Conservation (phyloP, 2,113 vertebrate species). For the Colossoma macropomum region DNA sequence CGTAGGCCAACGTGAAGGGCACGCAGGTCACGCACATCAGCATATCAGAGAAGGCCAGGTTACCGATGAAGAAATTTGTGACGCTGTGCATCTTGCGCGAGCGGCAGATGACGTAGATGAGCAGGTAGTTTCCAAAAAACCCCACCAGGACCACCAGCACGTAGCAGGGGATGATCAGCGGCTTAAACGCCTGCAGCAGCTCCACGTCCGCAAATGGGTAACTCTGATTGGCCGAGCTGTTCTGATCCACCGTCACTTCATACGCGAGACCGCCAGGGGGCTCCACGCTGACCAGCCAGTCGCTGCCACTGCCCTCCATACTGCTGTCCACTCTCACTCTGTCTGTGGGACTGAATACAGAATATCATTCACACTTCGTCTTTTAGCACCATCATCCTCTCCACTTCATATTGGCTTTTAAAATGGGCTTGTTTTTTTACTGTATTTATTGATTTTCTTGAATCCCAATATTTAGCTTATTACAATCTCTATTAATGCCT, state of each 20-base stretch:
- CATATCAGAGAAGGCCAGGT: conserved; percentile 86
- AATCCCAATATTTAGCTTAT: too few species aligned
- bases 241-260: conserved; percentile 67
- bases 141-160: conserved; percentile 79
- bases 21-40: conserved; percentile 84
- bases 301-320: conserved; percentile 63
- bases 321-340: background rate
- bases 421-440: too few species aligned
- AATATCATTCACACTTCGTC: background rate
- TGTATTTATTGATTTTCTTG: too few species aligned
- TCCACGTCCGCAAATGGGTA: conserved; percentile 81
- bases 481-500: too few species aligned
- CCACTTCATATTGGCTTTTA: too few species aligned
- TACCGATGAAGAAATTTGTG: conserved; percentile 87
- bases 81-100: conserved; percentile 84
- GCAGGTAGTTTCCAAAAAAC: conserved; percentile 83
- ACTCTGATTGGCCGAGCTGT: conserved; percentile 74
- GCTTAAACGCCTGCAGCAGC: conserved; percentile 83
- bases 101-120: conserved; percentile 83
- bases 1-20: conserved; percentile 81
- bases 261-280: conserved; percentile 72
- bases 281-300: conserved; percentile 47
- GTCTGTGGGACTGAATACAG: background rate
- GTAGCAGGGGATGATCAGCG: conserved; percentile 83
- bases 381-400: too few species aligned